Base-by-base conservation (phyloP, 2,797 vertebrate genomes). In the Trachurus trachurus region DNA sequence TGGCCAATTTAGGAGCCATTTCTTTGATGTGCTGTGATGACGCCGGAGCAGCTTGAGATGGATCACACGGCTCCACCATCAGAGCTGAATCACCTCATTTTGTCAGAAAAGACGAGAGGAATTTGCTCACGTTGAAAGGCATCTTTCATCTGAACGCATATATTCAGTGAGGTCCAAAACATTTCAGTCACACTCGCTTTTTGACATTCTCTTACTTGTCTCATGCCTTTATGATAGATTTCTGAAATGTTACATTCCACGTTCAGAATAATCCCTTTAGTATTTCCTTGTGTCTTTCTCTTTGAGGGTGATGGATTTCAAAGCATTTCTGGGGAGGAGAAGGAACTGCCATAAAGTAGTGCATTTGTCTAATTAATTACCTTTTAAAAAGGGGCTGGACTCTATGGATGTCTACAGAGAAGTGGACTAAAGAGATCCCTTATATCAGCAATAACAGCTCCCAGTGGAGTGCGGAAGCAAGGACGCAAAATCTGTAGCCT, bases 381-480 rank as follows among this genome's bases (percentile, higher is more conserved):
- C 67, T 85, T 80, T 74, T 58, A 69, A 66, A 69, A 66, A 50
- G 62, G 85, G 78, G 75, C 62, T 61, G 83, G 71, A 86, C 70
- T 88, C 74, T 49, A 4, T 42, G 71, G 65, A 52, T 58, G 60
- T 90, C 50, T 53, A 47, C 21, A 71, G 67, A 76, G 82, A 80
- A 75, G 45, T 11, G 66, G 77, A 78, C 72, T 52, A 53, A 86
- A 77, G 73, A 81, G 75, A 78, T 84, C 83, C 86, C 79, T 88
- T 58, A 57, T 71, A 87, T 92, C 88, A 95, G 95, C 94, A 95
- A 95, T 95, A 96, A 95, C 79, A 78, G 89, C 74, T 85, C 81
- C 84, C 22, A n/a, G 66, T 76, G 65, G 75, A 80, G 75, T 16
- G 29, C 2, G 65, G 69, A 75, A 63, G 66, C 44, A 56, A 75